Evolutionary conservation across 2,888 invertebrate genomes (phyloP), one percentile per base, ranked within the genome.

Genomic region (Sminthurinus aureus): DNA sequence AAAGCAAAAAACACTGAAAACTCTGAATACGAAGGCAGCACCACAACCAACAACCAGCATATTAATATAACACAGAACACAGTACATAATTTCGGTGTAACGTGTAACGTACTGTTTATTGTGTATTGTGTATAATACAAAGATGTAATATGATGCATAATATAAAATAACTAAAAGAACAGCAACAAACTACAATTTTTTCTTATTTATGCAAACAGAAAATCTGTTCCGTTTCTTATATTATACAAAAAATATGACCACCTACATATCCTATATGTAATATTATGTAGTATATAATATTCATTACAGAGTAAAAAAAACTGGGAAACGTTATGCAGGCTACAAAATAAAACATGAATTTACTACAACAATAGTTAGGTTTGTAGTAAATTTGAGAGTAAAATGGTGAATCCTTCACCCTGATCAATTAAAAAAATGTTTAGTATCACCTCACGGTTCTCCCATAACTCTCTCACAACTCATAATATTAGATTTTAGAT

Each of bases 381-480:
- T 24, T 22, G 38, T 73, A 15, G 73, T 20, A 24, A 73, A 73
- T 73, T 26, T 73, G 73, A 24, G 73, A 24, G 73, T 22, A 73
- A 73, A 73, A 22, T 26, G 26, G 75, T 75, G n/a, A 26, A 24
- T 50, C n/a, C 15, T 64, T 64, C n/a, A 69, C n/a, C 51, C 76
- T 76, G 50, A 76, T 79, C 79, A 67, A 79, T 79, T 38, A 79
- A 24, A 15, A 11, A 58, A 13, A 69, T 18, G 67, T 69, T 69
- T 69, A 69, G 18, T 69, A 69, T 69, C 67, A 20, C 22, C 67
- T 69, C 67, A 69, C 67, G 67, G n/a, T 69, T 20, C 15, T 1
- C 1, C 75, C 18, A 74, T 38, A 26, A 74, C 12, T 26, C 74
- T 74, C n/a, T n/a, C n/a, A n/a, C n/a, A n/a, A n/a, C n/a, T n/a